Conservation (phyloP, 2,113 vertebrate genomes). For the Scytalopus superciliaris region DNA sequence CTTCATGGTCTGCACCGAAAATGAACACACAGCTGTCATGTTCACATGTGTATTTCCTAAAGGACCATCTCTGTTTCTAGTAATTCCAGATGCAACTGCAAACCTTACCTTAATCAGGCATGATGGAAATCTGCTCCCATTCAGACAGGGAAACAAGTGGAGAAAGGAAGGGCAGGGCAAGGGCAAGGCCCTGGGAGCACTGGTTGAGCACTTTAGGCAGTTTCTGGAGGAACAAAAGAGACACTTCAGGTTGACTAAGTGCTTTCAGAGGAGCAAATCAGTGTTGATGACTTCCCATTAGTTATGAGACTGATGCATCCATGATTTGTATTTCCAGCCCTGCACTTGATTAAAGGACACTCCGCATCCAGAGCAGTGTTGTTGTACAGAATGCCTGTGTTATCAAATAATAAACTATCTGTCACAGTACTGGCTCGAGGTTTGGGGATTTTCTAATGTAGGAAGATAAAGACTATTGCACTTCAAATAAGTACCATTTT, state of each 20-base stretch:
- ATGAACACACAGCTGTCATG: neutral
- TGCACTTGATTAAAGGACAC: slow-evolving; percentile 33
- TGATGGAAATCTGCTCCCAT: neutral
- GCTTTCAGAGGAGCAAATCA: neutral
- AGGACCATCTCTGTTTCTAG: neutral
- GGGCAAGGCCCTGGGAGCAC: neutral
- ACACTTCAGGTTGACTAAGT: neutral
- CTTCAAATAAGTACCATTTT: slow-evolving; percentile 77
- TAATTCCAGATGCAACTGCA: neutral
- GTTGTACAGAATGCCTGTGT: slow-evolving; percentile 72
- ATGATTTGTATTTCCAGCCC: neutral
- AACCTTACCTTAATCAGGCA: neutral
- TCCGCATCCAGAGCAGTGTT: neutral
- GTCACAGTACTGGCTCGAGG: slow-evolving; percentile 68
- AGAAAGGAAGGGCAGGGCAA: neutral
- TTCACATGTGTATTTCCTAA: neutral
- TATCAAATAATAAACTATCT: slow-evolving; percentile 85
- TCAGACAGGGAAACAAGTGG: neutral
- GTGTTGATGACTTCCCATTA: neutral
- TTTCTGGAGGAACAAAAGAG: neutral
- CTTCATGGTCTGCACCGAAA: neutral
- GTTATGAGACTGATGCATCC: neutral
- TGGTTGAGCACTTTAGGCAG: neutral
- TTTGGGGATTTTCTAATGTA: slow-evolving; percentile 75
- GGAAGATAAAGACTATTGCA: slow-evolving; percentile 78